Evolutionary conservation across 2,797 vertebrate species (phyloP).

Genomic region (Paedocypris micromegethes): DNA sequence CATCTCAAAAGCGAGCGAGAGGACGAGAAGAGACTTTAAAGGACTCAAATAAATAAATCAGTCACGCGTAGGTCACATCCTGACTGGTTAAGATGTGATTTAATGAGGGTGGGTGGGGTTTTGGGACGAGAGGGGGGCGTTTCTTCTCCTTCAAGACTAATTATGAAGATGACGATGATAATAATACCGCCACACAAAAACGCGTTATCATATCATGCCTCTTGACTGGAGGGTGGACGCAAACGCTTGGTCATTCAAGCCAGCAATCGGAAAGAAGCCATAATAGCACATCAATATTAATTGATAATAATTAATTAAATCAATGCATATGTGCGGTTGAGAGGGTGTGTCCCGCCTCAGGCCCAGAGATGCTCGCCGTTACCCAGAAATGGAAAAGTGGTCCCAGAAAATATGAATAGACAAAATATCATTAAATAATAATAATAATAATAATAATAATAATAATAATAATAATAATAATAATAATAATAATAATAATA

Average conservation of each 20-base stretch:
- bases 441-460: too few relatives aligned
- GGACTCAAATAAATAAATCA: conserved; percentile 41
- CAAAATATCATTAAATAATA: too few relatives aligned
- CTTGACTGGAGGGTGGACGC: conserved; percentile 30
- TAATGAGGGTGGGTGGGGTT: conserved; percentile 25
- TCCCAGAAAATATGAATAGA: too few relatives aligned
- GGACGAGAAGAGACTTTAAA: conserved; percentile 19
- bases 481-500: too few relatives aligned
- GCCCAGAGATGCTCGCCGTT: too few relatives aligned
- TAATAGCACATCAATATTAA: too few relatives aligned
- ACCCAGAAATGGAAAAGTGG: too few relatives aligned
- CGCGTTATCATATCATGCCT: conserved; percentile 18
- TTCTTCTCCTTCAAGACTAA: conserved; percentile 45
- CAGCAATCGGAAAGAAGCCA: too few relatives aligned
- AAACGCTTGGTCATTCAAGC: neutral
- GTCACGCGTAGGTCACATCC: conserved; percentile 38
- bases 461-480: too few relatives aligned
- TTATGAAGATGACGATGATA: conserved; percentile 44
- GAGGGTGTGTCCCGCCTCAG: too few relatives aligned
- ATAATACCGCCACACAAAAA: conserved; percentile 34
- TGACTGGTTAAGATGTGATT: conserved; percentile 37
- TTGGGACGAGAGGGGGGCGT: conserved; percentile 19
- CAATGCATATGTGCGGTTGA: too few relatives aligned
- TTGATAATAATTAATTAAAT: too few relatives aligned
- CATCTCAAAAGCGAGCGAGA: conserved; percentile 15